A percentile compares a stretch with the other conserved stretches of the same genome.
These are phyloP conservation scores for Lophura nycthemera DNA, from an alignment of 2,113 vertebrate genomes.

Conservation along the genomic window DNA sequence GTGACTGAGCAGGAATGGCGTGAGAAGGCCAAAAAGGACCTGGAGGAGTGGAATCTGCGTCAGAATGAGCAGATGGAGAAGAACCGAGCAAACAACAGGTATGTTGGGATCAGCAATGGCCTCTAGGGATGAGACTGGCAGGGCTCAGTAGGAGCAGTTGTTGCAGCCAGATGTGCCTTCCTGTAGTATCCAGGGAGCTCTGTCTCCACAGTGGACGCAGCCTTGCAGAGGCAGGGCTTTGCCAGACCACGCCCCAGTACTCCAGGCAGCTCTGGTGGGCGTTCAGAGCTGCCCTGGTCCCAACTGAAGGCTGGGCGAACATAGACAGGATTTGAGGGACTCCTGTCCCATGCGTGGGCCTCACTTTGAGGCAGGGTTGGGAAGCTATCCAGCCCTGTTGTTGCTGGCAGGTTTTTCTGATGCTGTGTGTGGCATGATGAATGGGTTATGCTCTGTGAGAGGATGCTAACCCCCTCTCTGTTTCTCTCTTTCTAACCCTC, in stretches of 20 bases:
- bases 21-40: constrained; percentile 95
- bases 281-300: background rate
- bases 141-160: background rate
- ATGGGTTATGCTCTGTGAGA: constrained; percentile 42
- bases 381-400: background rate
- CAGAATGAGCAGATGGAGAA: constrained; percentile 97
- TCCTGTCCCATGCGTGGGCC: fast-evolving
- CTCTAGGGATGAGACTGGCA: fast-evolving
- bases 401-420: background rate
- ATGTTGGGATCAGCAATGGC: fast-evolving
- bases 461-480: constrained; percentile 81
- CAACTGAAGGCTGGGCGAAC: background rate
- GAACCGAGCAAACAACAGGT: constrained; percentile 97
- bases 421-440: background rate
- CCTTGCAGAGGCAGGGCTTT: background rate
- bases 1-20: constrained; percentile 92
- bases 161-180: background rate
- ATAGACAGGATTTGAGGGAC: background rate
- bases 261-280: fast-evolving
- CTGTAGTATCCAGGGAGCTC: background rate
- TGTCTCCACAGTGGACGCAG: background rate
- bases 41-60: constrained; percentile 97
- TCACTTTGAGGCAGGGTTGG: fast-evolving
- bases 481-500: constrained; percentile 81
- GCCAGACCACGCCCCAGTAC: background rate